Evolutionary conservation across 2,888 invertebrate species (phyloP).

Genomic region (Epinotia brunnichana): DNA sequence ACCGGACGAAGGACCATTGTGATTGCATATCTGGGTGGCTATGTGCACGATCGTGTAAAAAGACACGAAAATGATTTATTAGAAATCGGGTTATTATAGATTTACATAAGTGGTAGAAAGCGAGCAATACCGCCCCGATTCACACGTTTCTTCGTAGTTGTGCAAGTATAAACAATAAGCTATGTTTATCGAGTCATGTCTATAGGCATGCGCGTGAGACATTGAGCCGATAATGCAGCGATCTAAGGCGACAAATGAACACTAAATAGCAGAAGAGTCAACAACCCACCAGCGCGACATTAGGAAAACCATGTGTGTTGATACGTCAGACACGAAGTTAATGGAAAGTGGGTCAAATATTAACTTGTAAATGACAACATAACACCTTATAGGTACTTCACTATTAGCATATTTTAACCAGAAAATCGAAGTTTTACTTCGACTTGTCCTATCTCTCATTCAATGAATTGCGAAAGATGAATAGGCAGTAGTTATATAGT

Average conservation of each 20-base stretch:
- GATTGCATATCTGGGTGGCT: conserved; percentile 22
- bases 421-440: not conserved
- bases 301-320: conserved; percentile 62
- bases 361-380: conserved; percentile 3
- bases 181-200: conserved; percentile 33
- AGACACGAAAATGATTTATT: conserved; percentile 28
- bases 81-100: conserved; percentile 27
- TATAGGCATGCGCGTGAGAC: conserved; percentile 53
- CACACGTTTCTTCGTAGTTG: conserved; percentile 43
- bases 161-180: conserved; percentile 43
- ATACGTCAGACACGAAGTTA: conserved; percentile 48
- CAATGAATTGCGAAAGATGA: conserved; percentile 12
- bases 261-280: conserved; percentile 68
- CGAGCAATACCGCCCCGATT: conserved; percentile 44
- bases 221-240: conserved; percentile 62
- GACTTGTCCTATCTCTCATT: not conserved
- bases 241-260: conserved; percentile 63
- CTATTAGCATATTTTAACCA: not conserved
- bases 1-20: conserved; percentile 15
- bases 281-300: conserved; percentile 67
- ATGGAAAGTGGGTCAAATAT: conserved; percentile 41
- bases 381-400: not conserved
- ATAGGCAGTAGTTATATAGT: conserved; percentile 12
- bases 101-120: conserved; percentile 43
- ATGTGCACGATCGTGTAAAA: conserved; percentile 7